A percentile compares a stretch with the other conserved stretches of the same genome.
These are phyloP conservation scores for Gryllus longicercus DNA, from an alignment of 2,888 invertebrate species.

Conservation along the genomic window DNA sequence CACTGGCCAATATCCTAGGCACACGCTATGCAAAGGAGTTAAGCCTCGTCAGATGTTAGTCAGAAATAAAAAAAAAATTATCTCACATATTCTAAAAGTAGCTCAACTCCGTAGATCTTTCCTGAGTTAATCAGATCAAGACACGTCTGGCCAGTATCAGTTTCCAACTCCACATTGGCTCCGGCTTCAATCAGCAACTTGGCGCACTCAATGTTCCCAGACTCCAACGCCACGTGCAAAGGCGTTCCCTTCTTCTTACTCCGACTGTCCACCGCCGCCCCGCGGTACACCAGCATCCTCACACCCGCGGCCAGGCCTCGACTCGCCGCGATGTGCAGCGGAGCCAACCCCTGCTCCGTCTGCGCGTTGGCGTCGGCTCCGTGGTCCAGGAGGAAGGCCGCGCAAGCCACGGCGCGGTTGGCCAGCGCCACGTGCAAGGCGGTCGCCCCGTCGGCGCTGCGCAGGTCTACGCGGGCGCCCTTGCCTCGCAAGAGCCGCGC, in stretches of 20 bases:
- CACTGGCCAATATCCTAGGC: too few relatives aligned
- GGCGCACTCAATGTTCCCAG: constrained; percentile 12
- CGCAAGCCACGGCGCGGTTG: neutral
- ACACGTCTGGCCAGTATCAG: too few relatives aligned
- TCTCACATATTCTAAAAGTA: too few relatives aligned
- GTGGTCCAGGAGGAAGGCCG: constrained; percentile 9
- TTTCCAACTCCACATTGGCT: neutral
- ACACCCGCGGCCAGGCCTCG: constrained; percentile 12
- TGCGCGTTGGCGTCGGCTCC: constrained; percentile 21
- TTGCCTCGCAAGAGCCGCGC: neutral
- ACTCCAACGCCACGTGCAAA: constrained; percentile 4
- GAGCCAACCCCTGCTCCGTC: constrained; percentile 22
- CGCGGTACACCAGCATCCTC: neutral
- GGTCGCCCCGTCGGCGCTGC: neutral
- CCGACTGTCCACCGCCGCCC: neutral
- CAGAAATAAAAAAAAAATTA: too few relatives aligned
- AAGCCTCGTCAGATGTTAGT: too few relatives aligned
- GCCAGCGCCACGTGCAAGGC: constrained; percentile 22
- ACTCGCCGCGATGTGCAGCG: constrained; percentile 23
- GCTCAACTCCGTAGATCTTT: too few relatives aligned
- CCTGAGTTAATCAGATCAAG: too few relatives aligned
- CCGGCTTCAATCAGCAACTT: constrained; percentile 9
- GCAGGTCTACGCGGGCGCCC: neutral
- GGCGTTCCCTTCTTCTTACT: neutral
- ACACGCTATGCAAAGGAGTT: too few relatives aligned